A percentile compares a stretch with the other conserved stretches of the same genome.
phyloP scores from a whole-genome alignment of 2,888 invertebrate genomes.

The Torymus texanus region DNA sequence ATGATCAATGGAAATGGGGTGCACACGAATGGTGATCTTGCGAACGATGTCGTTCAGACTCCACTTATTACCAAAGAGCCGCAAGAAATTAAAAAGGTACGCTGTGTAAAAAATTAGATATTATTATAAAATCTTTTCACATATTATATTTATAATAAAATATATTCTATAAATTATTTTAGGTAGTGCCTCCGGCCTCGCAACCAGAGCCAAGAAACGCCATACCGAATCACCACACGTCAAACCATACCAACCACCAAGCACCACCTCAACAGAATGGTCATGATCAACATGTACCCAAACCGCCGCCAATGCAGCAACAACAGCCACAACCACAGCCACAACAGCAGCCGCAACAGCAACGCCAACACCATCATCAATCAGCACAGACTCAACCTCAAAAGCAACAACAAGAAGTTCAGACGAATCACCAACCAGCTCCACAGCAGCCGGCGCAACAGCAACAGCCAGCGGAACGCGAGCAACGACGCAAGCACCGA shows the following conservation, averaged over 20 bases:
- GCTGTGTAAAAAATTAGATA: background rate
- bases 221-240: constrained; percentile 1
- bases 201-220: constrained; percentile 26
- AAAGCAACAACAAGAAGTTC: constrained; percentile 62
- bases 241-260: constrained; percentile 35
- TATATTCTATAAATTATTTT: background rate
- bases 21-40: constrained; percentile 6
- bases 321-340: constrained; percentile 61
- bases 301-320: constrained; percentile 22
- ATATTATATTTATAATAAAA: background rate
- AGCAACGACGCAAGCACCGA: constrained; percentile 87
- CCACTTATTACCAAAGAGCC: constrained; percentile 23
- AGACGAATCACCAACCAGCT: constrained; percentile 39
- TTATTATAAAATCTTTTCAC: background rate
- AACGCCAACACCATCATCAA: constrained; percentile 61
- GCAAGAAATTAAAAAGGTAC: constrained; percentile 49
- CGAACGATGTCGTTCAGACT: constrained; percentile 8
- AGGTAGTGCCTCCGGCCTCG: constrained; percentile 15
- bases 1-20: constrained; percentile 34
- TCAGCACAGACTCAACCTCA: constrained; percentile 56
- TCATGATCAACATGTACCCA: constrained; percentile 60
- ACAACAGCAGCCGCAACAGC: constrained; percentile 58
- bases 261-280: constrained; percentile 67
- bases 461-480: constrained; percentile 79
- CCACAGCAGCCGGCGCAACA: constrained; percentile 58